Evolutionary conservation across 2,113 vertebrate genomes (phyloP), one percentile per base, ranked within the genome.

Genomic region (Callipepla squamata): DNA sequence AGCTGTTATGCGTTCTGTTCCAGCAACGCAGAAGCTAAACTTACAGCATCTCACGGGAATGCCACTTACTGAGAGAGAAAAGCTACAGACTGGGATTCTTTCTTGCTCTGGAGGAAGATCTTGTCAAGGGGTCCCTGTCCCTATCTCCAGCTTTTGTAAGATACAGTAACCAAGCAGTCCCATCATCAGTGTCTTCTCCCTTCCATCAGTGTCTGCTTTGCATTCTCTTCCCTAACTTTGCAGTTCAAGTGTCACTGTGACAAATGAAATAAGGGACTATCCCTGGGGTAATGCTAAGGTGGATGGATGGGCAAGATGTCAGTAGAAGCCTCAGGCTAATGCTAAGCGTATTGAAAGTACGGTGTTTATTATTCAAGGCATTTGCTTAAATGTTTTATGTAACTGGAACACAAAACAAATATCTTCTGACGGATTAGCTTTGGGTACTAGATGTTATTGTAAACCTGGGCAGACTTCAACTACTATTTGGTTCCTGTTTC

Each of bases 41-140:
- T 67, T 67, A 69, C 12, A 81, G 16, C 15, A 12, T 84, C 76
- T 85, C 48, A 40, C 92, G 90, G 90, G 85, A 96, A 11, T 5
- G 3, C 0, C 10, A 19, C 9, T 92, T 84, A 55, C n/a, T 85
- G 11, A 69, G 69, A 53, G 9, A 38, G 61, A 62, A 77, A 51
- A 68, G 61, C 38, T 61, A n/a, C n/a, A 50, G 61, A 4, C 18
- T 48, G 36, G 36, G 66, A 36, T 84, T 58, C 30, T 77, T 36
- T 34, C 73, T 57, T 62, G 59, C 59, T 82, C 51, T 11, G 9
- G 23, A 34, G 86, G 38, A 45, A 68, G 15, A 36, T 12, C 1
- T 0, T 50, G 34, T 15, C 8, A 45, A 28, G 23, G 18, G 53
- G 21, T 81, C 55, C 19, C 12, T 17, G 20, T 20, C 22, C 22